Percentiles rank a stretch among this genome's conserved stretches.
Conservation (phyloP, 2,888 invertebrate genomes). For the Polyommatus icarus region DNA sequence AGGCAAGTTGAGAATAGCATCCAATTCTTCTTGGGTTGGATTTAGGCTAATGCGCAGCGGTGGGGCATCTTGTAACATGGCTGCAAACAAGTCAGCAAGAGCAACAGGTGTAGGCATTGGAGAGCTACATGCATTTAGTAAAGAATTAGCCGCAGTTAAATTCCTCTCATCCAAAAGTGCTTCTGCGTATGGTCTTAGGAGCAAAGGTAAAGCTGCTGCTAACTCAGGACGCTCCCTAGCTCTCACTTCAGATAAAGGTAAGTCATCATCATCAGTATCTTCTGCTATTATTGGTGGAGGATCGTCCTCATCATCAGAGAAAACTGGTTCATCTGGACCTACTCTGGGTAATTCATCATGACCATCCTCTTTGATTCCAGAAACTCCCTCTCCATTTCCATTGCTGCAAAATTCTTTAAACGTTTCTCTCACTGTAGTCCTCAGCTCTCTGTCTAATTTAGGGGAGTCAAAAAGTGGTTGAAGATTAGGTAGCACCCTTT, state of each 20-base stretch:
- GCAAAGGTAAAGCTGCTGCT: slow-evolving; percentile 70
- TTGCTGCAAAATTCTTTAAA: slow-evolving; percentile 93
- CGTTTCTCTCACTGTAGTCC: slow-evolving; percentile 91
- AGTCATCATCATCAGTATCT: slow-evolving; percentile 87
- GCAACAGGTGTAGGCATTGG: slow-evolving; percentile 68
- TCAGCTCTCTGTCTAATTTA: slow-evolving; percentile 90
- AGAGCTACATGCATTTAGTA: slow-evolving; percentile 62
- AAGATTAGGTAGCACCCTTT: slow-evolving; percentile 93
- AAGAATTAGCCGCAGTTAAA: slow-evolving; percentile 60
- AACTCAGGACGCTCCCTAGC: slow-evolving; percentile 83
- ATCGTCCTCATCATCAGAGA: slow-evolving; percentile 93
- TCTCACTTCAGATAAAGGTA: slow-evolving; percentile 88
- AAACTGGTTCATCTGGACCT: slow-evolving; percentile 85
- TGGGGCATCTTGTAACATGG: slow-evolving; percentile 74
- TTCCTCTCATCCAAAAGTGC: slow-evolving; percentile 71
- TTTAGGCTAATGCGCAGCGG: slow-evolving; percentile 73
- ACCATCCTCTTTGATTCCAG: slow-evolving; percentile 72
- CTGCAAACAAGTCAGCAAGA: slow-evolving; percentile 70
- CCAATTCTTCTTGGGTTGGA: slow-evolving; percentile 78
- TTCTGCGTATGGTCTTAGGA: slow-evolving; percentile 69
- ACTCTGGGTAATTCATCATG: slow-evolving; percentile 67
- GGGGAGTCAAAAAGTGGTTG: slow-evolving; percentile 93
- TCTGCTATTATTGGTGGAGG: slow-evolving; percentile 73
- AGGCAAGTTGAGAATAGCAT: slow-evolving; percentile 87
- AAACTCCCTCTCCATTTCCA: slow-evolving; percentile 74